phyloP scores from a whole-genome alignment of 2,113 vertebrate species.

The Ptychochromis oligacanthus region DNA sequence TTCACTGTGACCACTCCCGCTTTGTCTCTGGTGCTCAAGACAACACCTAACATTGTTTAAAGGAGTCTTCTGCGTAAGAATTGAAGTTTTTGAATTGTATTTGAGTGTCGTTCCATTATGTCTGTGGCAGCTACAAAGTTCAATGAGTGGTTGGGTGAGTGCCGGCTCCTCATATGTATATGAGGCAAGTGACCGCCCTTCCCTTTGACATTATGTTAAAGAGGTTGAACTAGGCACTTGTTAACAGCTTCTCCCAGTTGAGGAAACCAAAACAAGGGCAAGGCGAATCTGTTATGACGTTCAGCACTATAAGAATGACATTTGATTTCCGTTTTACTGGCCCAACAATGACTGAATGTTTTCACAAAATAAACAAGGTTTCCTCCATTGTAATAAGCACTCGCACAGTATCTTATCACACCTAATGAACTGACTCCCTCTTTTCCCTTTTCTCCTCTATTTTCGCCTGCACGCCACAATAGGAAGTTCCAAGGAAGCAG shows the following conservation, averaged over 20 bases:
- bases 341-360: slow-evolving; percentile 61
- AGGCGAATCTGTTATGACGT: slow-evolving; percentile 63
- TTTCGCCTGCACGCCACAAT: slow-evolving; percentile 56
- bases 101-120: slow-evolving; percentile 12
- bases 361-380: slow-evolving; percentile 56
- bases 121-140: slow-evolving; percentile 30
- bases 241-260: slow-evolving; percentile 68
- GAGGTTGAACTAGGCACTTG: slow-evolving; percentile 65
- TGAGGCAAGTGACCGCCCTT: slow-evolving; percentile 58
- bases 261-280: slow-evolving; percentile 70
- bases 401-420: slow-evolving; percentile 47
- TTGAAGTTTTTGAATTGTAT: slow-evolving; percentile 17
- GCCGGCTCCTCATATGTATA: slow-evolving; percentile 64
- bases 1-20: slow-evolving; percentile 50
- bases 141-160: slow-evolving; percentile 43
- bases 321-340: slow-evolving; percentile 62
- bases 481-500: slow-evolving; percentile 88
- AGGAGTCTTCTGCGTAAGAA: slow-evolving; percentile 18
- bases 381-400: slow-evolving; percentile 60
- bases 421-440: slow-evolving; percentile 62
- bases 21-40: slow-evolving; percentile 37
- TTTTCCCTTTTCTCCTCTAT: slow-evolving; percentile 55
- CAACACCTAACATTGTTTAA: slow-evolving; percentile 34
- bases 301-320: slow-evolving; percentile 45
- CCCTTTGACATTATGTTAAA: slow-evolving; percentile 71